These are phyloP conservation scores for Eristalis arbustorum DNA, from an alignment of 2,888 invertebrate species.

Conservation along the genomic window DNA sequence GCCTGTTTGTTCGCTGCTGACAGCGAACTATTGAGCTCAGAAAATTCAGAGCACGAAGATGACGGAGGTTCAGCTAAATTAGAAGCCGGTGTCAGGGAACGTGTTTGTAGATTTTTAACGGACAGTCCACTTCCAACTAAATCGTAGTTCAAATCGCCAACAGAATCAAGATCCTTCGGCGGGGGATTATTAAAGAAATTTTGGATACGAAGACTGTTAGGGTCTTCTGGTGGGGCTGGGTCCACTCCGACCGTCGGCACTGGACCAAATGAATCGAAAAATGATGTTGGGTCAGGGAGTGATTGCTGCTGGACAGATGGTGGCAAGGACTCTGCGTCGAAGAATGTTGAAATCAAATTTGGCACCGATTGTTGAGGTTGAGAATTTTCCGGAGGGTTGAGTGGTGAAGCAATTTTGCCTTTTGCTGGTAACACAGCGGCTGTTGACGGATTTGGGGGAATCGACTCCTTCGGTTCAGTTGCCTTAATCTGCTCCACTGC, in stretches of 20 bases:
- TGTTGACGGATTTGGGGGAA: background rate
- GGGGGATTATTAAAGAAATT: slow-evolving; percentile 80
- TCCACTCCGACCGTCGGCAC: slow-evolving; percentile 46
- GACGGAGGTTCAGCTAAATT: slow-evolving; percentile 79
- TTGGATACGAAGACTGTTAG: slow-evolving; percentile 76
- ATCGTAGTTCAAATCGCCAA: slow-evolving; percentile 78
- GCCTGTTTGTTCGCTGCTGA: slow-evolving; percentile 61
- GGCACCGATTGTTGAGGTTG: slow-evolving; percentile 51
- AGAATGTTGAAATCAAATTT: slow-evolving; percentile 73
- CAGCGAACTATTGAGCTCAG: slow-evolving; percentile 73
- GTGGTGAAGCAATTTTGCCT: slow-evolving; percentile 61
- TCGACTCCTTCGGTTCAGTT: background rate
- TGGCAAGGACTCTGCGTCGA: slow-evolving; percentile 63
- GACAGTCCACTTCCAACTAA: slow-evolving; percentile 77
- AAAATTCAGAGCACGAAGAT: slow-evolving; percentile 79
- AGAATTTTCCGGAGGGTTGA: slow-evolving; percentile 27
- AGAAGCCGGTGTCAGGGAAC: slow-evolving; percentile 77
- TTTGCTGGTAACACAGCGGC: slow-evolving; percentile 22
- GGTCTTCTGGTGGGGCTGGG: slow-evolving; percentile 60
- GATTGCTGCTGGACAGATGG: slow-evolving; percentile 47
- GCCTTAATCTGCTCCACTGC: background rate
- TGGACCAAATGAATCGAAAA: slow-evolving; percentile 74
- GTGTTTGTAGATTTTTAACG: slow-evolving; percentile 73
- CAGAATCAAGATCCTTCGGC: slow-evolving; percentile 75
- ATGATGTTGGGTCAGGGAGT: slow-evolving; percentile 72